Conservation (phyloP, 2,888 invertebrate genomes). For the Stenolophus ochropezus region DNA sequence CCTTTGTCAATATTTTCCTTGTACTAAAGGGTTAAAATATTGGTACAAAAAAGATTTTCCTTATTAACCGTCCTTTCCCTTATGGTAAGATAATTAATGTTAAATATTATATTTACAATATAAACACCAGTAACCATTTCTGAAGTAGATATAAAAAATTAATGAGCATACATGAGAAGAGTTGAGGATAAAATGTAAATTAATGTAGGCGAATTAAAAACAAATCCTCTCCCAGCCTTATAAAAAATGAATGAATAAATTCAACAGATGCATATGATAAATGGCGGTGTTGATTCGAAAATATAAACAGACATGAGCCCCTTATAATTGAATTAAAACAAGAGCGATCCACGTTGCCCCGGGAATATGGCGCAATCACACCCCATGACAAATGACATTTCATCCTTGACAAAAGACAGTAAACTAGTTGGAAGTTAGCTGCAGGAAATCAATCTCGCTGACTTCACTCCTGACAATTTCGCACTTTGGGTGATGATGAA, state of each 20-base stretch:
- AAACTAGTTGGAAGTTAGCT: constrained; percentile 21
- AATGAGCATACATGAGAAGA: not conserved
- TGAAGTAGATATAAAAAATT: not conserved
- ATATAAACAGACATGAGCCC: constrained; percentile 9
- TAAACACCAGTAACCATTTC: not conserved
- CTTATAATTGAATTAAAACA: constrained; percentile 25
- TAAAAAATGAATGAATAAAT: not conserved
- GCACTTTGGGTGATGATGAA: constrained; percentile 8
- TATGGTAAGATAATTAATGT: not conserved
- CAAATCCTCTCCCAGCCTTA: not conserved
- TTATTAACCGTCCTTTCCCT: not conserved
- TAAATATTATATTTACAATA: not conserved
- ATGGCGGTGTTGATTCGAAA: not conserved
- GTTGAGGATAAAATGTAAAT: not conserved
- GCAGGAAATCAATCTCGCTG: constrained; percentile 7
- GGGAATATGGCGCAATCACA: constrained; percentile 18
- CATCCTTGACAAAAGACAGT: constrained; percentile 21
- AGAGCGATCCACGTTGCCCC: not conserved
- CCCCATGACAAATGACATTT: constrained; percentile 29
- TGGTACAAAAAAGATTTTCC: not conserved
- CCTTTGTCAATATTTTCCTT: too few species aligned
- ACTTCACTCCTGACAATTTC: constrained; percentile 1
- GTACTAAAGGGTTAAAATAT: not conserved
- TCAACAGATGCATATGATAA: constrained; percentile 9
- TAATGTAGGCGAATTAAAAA: not conserved